Evolutionary conservation across 2,888 invertebrate genomes (phyloP).

Genomic region (Dicyrtoma fusca): DNA sequence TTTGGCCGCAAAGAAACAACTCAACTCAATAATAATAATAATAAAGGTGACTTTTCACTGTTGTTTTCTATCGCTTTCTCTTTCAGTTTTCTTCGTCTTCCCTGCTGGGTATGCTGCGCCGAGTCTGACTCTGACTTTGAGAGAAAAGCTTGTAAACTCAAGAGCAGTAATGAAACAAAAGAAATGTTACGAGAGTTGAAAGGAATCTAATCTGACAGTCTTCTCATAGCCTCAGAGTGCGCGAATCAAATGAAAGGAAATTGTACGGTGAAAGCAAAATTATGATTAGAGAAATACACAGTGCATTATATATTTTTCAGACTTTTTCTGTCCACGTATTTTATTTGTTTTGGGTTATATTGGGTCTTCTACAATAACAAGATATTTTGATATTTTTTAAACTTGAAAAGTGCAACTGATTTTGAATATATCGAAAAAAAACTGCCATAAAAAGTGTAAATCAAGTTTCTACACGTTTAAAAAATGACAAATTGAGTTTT

Average conservation of each 20-base stretch:
- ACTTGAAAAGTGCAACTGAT: no score
- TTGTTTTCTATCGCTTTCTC: conserved; percentile 31
- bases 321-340: no score
- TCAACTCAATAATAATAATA: not conserved
- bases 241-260: not conserved
- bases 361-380: no score
- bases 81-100: not conserved
- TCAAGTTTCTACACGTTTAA: no score
- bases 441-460: no score
- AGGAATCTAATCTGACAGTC: conserved; percentile 28
- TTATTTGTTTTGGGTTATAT: no score
- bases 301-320: no score
- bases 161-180: conserved; percentile 26
- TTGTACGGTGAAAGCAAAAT: not conserved
- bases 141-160: conserved; percentile 24
- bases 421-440: no score
- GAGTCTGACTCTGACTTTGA: not conserved
- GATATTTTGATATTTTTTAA: no score
- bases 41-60: not conserved
- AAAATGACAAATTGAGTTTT: no score
- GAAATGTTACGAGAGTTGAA: conserved; percentile 25
- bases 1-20: conserved; percentile 24
- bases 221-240: no score
- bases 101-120: not conserved
- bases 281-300: conserved; percentile 7